phyloP scores from a whole-genome alignment of 2,113 vertebrate genomes.

The Podarcis raffonei region DNA sequence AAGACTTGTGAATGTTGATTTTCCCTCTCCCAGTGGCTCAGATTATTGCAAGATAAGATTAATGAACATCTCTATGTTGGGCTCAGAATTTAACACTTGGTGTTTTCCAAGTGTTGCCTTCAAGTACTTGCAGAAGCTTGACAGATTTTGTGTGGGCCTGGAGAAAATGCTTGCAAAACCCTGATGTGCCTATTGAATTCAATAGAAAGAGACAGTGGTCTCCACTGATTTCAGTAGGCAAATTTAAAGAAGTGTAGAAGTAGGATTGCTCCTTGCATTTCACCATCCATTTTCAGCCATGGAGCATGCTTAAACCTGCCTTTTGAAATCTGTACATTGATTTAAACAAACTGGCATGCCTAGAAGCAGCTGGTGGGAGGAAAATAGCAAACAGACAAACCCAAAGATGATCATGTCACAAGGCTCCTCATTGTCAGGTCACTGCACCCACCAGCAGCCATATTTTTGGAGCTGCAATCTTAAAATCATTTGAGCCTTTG shows the following conservation, averaged over 20 bases:
- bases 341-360: background rate
- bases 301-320: too few relatives aligned
- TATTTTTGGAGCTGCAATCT: background rate
- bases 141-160: background rate
- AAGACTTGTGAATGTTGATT: too few relatives aligned
- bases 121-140: background rate
- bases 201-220: background rate
- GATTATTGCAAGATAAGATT: background rate
- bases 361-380: background rate
- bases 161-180: background rate
- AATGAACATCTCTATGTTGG: background rate
- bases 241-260: background rate
- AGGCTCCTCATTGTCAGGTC: background rate
- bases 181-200: background rate
- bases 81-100: background rate
- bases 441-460: background rate
- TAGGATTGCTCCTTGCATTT: too few relatives aligned
- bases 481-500: background rate
- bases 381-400: too few relatives aligned
- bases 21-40: background rate
- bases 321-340: too few relatives aligned
- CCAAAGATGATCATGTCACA: background rate
- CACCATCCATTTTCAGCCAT: too few relatives aligned
- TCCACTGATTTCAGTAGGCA: background rate
- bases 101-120: background rate